Percentiles rank a stretch among this genome's conserved stretches.
Evolutionary conservation across 2,113 vertebrate genomes (phyloP).

Genomic region (Neodontobutis hainanensis): DNA sequence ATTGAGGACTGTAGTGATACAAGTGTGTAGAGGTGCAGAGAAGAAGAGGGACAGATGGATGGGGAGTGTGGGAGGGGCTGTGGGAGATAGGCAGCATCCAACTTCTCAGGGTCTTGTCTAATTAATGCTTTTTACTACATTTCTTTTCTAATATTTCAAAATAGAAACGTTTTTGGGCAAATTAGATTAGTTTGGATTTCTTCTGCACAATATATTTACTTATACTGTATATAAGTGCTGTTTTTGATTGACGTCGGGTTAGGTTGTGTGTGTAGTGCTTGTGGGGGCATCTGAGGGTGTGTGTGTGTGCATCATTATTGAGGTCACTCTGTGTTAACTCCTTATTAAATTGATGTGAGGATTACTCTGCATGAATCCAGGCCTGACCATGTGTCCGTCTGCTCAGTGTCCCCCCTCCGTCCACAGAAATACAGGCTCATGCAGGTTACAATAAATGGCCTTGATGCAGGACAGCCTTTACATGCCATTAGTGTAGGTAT

Average conservation of each 20-base stretch:
- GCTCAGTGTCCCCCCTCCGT: constrained; percentile 27
- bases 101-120: constrained; percentile 23
- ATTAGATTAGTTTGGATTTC: neutral
- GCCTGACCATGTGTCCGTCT: constrained; percentile 50
- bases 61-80: constrained; percentile 56
- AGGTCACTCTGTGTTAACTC: constrained; percentile 60
- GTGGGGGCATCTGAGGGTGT: constrained; percentile 20
- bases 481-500: constrained; percentile 36
- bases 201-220: no score
- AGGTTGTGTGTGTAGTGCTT: neutral
- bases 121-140: constrained; percentile 1
- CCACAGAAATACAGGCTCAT: constrained; percentile 10
- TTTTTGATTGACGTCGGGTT: no score
- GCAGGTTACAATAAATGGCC: constrained; percentile 24
- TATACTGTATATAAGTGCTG: no score
- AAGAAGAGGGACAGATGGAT: constrained; percentile 31
- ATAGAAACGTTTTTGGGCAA: neutral
- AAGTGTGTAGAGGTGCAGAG: constrained; percentile 42
- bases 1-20: constrained; percentile 30
- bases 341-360: constrained; percentile 67
- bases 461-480: constrained; percentile 14
- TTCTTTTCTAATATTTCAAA: neutral
- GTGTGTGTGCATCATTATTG: constrained; percentile 33
- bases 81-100: neutral
- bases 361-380: constrained; percentile 56